Percentiles rank a stretch among this genome's conserved stretches.
phyloP scores from a whole-genome alignment of 2,888 invertebrate genomes.

The Phengaris alcon region DNA sequence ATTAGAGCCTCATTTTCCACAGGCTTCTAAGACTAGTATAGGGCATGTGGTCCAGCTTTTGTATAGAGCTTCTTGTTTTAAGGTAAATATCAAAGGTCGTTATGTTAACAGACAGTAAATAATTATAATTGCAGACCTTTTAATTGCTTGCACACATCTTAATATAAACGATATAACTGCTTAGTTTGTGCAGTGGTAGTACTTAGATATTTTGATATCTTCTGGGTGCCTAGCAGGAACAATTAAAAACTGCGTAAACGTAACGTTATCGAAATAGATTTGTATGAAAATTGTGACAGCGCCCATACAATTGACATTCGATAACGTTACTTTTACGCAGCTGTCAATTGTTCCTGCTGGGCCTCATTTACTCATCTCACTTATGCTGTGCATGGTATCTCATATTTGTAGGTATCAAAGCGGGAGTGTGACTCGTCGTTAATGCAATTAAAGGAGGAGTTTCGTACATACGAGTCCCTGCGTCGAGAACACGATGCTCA shows the following conservation, averaged over 20 bases:
- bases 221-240: too few relatives aligned
- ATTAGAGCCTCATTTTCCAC: constrained; percentile 95
- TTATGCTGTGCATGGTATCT: neutral
- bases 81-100: constrained; percentile 78
- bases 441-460: constrained; percentile 98
- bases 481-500: constrained; percentile 98
- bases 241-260: too few relatives aligned
- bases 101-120: neutral
- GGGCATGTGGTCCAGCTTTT: constrained; percentile 99
- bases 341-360: neutral
- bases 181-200: too few relatives aligned
- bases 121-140: too few relatives aligned
- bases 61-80: constrained; percentile 98
- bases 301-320: too few relatives aligned
- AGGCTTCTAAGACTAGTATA: constrained; percentile 99
- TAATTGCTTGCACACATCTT: too few relatives aligned
- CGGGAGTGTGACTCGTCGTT: constrained; percentile 97
- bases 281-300: too few relatives aligned
- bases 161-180: too few relatives aligned
- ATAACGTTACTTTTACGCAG: too few relatives aligned
- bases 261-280: too few relatives aligned
- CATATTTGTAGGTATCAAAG: constrained; percentile 88
- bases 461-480: constrained; percentile 94
- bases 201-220: too few relatives aligned
- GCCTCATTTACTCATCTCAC: neutral